phyloP scores from a whole-genome alignment of 2,888 invertebrate genomes.

The Diadegma fenestrale region DNA sequence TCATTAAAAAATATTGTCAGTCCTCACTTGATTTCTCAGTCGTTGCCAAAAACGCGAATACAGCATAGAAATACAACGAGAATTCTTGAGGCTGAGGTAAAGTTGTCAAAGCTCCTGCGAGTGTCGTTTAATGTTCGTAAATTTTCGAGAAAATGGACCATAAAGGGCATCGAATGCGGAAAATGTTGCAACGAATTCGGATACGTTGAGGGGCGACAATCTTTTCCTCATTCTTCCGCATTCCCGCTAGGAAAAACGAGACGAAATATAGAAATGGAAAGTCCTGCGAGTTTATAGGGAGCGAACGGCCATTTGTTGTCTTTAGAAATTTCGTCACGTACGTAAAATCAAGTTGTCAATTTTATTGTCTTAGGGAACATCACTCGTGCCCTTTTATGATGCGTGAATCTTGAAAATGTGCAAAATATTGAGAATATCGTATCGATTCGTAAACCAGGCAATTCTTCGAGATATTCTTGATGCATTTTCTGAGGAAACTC shows the following conservation, averaged over 20 bases:
- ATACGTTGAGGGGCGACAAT: background rate
- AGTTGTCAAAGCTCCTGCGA: background rate
- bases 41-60: background rate
- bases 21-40: background rate
- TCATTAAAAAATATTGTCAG: background rate
- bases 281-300: background rate
- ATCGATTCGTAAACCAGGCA: too few relatives aligned
- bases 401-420: too few relatives aligned
- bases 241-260: constrained; percentile 36
- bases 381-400: too few relatives aligned
- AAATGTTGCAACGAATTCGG: background rate
- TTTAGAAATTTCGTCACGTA: constrained; percentile 38
- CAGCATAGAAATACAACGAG: background rate
- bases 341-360: background rate
- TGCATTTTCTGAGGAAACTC: too few relatives aligned
- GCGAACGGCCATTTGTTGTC: background rate
- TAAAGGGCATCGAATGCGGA: background rate
- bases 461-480: too few relatives aligned
- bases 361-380: too few relatives aligned
- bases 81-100: background rate
- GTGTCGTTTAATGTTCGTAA: constrained; percentile 21
- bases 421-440: too few relatives aligned
- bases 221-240: constrained; percentile 5
- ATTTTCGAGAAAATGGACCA: constrained; percentile 26
- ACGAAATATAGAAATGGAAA: background rate